Conservation (phyloP, 2,888 invertebrate genomes). For the Elgonia sp. region DNA sequence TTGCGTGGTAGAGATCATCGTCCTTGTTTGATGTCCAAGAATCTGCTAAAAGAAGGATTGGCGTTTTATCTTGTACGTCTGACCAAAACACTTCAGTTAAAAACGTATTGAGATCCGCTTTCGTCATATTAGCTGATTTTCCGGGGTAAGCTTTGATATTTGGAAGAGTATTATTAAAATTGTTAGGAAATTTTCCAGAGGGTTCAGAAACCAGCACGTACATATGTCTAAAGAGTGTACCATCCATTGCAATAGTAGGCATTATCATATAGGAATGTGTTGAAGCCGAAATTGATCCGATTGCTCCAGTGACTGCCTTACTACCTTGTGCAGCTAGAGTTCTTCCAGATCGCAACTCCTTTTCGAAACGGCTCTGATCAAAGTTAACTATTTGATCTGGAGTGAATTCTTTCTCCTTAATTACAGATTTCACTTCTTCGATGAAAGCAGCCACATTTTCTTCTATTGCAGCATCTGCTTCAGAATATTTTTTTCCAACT, state of each 20-base stretch:
- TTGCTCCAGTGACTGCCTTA: slow-evolving; percentile 1
- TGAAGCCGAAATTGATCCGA: slow-evolving; percentile 24
- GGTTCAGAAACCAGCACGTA: slow-evolving; percentile 23
- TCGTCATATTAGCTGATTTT: slow-evolving; percentile 34
- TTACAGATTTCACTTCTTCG: neutral
- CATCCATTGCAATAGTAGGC: slow-evolving; percentile 35
- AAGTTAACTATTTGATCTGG: slow-evolving; percentile 21
- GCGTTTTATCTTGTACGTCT: neutral
- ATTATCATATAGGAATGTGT: slow-evolving; percentile 39
- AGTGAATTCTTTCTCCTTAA: slow-evolving; percentile 14
- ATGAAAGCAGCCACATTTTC: neutral
- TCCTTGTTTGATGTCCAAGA: slow-evolving; percentile 33
- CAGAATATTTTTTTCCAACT: slow-evolving; percentile 10
- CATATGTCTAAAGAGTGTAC: neutral
- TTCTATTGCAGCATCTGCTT: neutral
- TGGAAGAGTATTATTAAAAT: slow-evolving; percentile 2
- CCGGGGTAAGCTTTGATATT: slow-evolving; percentile 31
- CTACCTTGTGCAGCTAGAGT: slow-evolving; percentile 7
- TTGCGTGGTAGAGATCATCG: slow-evolving; percentile 9
- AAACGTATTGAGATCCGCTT: neutral
- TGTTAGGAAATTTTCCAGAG: slow-evolving; percentile 30
- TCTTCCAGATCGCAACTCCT: slow-evolving; percentile 37
- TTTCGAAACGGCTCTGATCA: slow-evolving; percentile 46
- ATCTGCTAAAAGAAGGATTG: slow-evolving; percentile 14
- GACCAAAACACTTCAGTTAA: slow-evolving; percentile 34